Evolutionary conservation across 2,797 vertebrate genomes (phyloP).

Genomic region (Thalassophryne amazonica): DNA sequence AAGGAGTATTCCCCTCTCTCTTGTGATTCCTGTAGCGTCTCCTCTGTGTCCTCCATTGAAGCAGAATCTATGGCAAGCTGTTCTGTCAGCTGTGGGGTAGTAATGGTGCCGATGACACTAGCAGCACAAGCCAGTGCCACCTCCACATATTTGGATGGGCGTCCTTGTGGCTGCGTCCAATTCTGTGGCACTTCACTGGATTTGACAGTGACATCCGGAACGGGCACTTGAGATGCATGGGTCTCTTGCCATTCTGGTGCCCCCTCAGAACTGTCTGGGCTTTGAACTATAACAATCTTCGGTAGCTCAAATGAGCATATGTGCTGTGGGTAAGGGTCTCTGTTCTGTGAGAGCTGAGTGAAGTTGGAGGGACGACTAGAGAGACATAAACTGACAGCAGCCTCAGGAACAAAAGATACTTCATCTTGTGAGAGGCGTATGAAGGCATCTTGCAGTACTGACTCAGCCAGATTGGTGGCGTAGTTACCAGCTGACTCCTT

Average conservation of each 20-base stretch:
- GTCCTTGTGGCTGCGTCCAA: constrained; percentile 39
- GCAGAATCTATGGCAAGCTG: constrained; percentile 79
- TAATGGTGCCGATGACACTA: constrained; percentile 91
- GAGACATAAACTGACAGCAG: constrained; percentile 78
- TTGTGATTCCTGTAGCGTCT: constrained; percentile 51
- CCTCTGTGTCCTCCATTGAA: constrained; percentile 35
- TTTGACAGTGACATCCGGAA: constrained; percentile 51
- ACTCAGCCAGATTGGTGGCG: constrained; percentile 92
- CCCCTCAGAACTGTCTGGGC: constrained; percentile 86
- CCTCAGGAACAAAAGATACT: constrained; percentile 78
- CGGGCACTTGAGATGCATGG: constrained; percentile 53
- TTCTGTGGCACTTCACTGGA: constrained; percentile 48
- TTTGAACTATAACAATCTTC: constrained; percentile 96
- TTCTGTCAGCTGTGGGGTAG: constrained; percentile 86
- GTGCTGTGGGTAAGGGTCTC: constrained; percentile 59
- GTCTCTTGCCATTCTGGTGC: constrained; percentile 80
- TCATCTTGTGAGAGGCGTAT: constrained; percentile 92
- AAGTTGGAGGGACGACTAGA: constrained; percentile 46
- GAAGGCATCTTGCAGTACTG: constrained; percentile 95
- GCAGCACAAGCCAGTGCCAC: constrained; percentile 92
- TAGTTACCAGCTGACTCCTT: constrained; percentile 86
- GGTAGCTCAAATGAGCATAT: constrained; percentile 90
- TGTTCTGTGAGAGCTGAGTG: constrained; percentile 54
- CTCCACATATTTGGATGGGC: constrained; percentile 83
- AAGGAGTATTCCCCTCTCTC: constrained; percentile 80